A percentile compares a stretch with the other conserved stretches of the same genome.
Evolutionary conservation across 2,797 vertebrate species (phyloP).

Genomic region (Phalloptychus januarius): DNA sequence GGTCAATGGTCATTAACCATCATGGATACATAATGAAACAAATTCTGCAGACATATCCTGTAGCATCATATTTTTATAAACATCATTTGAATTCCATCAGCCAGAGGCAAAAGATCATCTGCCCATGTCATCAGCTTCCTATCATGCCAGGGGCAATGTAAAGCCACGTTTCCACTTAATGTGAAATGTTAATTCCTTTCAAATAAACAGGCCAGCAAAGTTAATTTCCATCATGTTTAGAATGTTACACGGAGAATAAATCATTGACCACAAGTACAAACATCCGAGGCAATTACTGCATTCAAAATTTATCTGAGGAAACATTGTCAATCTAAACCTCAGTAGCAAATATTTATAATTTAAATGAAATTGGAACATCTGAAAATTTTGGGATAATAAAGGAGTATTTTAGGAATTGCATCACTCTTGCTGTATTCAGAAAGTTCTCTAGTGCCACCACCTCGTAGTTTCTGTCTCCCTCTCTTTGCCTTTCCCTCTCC

Average conservation of each 20-base stretch:
- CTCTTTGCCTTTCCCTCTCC: conserved; percentile 19
- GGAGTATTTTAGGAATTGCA: background rate
- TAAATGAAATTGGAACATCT: background rate
- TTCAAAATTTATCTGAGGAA: background rate
- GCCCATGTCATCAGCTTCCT: conserved; percentile 16
- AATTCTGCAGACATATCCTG: background rate
- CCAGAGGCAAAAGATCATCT: conserved; percentile 20
- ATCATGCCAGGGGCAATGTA: conserved; percentile 8
- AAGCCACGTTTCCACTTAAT: conserved; percentile 16
- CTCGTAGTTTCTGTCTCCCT: conserved; percentile 19
- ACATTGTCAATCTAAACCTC: background rate
- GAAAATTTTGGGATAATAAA: background rate
- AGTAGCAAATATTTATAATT: background rate
- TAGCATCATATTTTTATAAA: conserved; percentile 1
- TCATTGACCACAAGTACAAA: background rate
- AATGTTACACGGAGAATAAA: conserved; percentile 8
- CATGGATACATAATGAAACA: conserved; percentile 2
- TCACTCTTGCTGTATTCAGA: conserved; percentile 24
- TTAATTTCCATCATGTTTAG: conserved; percentile 9
- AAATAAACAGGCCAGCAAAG: conserved; percentile 19
- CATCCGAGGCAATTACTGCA: background rate
- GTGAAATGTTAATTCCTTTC: conserved; percentile 23
- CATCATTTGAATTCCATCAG: conserved; percentile 25
- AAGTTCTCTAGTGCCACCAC: conserved; percentile 40
- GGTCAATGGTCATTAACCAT: background rate